These are phyloP conservation scores for Drosophila nr. fundita DNA, from an alignment of 2,888 invertebrate species.

Conservation along the genomic window DNA sequence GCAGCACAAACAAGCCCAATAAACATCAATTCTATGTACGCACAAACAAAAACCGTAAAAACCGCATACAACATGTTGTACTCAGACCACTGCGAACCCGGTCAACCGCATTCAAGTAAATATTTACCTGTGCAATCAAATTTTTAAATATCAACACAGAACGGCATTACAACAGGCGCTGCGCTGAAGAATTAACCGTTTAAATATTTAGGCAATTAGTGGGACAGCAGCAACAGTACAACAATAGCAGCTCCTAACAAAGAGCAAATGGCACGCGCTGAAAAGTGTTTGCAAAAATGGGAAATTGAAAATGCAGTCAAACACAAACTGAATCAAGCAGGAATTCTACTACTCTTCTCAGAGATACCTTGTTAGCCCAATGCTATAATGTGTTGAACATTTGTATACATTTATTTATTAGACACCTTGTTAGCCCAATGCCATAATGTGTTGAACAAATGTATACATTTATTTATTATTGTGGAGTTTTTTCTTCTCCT, in stretches of 20 bases:
- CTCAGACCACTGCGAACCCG: background rate
- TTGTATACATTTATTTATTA: background rate
- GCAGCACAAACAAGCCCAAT: slow-evolving; percentile 41
- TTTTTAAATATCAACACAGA: slow-evolving; percentile 67
- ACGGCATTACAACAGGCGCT: slow-evolving; percentile 20
- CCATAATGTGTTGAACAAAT: no score
- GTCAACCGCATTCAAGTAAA: slow-evolving; percentile 37
- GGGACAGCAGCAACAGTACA: slow-evolving; percentile 19
- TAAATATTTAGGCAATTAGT: slow-evolving; percentile 79
- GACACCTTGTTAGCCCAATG: no score
- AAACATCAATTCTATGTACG: slow-evolving; percentile 45
- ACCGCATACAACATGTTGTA: slow-evolving; percentile 62
- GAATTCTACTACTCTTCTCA: background rate
- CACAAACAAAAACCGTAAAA: slow-evolving; percentile 75
- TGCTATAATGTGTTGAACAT: background rate
- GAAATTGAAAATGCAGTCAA: slow-evolving; percentile 22
- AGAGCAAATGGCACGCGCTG: slow-evolving; percentile 27
- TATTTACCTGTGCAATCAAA: slow-evolving; percentile 75
- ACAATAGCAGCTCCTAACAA: slow-evolving; percentile 22
- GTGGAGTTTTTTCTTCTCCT: no score
- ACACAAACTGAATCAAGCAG: slow-evolving; percentile 1
- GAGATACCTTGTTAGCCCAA: background rate
- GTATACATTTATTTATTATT: no score
- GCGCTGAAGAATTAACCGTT: slow-evolving; percentile 62
- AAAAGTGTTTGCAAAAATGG: slow-evolving; percentile 26